phyloP scores from a whole-genome alignment of 2,888 invertebrate genomes.

The Drosophila demipolita region DNA sequence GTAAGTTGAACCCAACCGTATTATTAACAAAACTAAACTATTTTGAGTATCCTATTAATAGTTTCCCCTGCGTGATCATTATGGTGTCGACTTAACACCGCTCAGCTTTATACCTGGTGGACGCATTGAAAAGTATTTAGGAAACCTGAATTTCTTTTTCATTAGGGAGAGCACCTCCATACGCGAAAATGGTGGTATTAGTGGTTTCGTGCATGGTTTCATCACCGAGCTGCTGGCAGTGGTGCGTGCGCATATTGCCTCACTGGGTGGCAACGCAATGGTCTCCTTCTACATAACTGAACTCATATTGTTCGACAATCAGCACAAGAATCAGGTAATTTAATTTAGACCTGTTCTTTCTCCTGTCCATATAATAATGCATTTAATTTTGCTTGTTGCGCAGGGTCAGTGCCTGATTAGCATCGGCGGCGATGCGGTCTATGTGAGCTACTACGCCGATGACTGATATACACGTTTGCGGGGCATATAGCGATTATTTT shows the following conservation, averaged over 20 bases:
- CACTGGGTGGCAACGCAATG: slow-evolving; percentile 97
- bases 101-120: slow-evolving; percentile 92
- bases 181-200: slow-evolving; percentile 95
- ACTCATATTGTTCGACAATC: slow-evolving; percentile 95
- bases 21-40: background rate
- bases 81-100: slow-evolving; percentile 92
- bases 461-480: slow-evolving; percentile 84
- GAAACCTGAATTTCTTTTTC: slow-evolving; percentile 96
- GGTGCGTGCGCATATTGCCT: slow-evolving; percentile 95
- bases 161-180: slow-evolving; percentile 97
- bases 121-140: slow-evolving; percentile 92
- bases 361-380: background rate
- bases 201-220: slow-evolving; percentile 97
- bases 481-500: slow-evolving; percentile 84
- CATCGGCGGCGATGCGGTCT: slow-evolving; percentile 97
- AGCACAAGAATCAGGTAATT: slow-evolving; percentile 97
- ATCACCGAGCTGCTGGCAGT: slow-evolving; percentile 96
- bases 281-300: slow-evolving; percentile 97
- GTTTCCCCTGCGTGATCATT: slow-evolving; percentile 83
- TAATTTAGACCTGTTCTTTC: background rate
- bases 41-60: slow-evolving; percentile 24
- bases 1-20: slow-evolving; percentile 41
- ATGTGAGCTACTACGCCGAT: slow-evolving; percentile 89
- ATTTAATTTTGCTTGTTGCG: slow-evolving; percentile 82
- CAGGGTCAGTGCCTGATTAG: slow-evolving; percentile 98